phyloP scores from a whole-genome alignment of 2,797 vertebrate genomes.

The Sebastiscus tertius region DNA sequence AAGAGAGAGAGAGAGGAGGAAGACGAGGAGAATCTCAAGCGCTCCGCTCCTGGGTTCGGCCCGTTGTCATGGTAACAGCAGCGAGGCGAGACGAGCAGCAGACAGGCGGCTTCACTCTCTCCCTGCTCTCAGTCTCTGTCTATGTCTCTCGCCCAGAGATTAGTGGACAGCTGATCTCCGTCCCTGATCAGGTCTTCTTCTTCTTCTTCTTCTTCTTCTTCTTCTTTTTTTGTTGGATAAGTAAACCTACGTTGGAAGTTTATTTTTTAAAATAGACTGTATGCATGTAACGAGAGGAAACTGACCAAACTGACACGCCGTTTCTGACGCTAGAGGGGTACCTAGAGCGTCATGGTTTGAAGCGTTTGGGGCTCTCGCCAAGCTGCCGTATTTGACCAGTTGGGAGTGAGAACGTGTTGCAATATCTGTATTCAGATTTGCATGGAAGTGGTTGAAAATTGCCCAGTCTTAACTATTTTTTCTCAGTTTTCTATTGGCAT shows the following conservation, averaged over 20 bases:
- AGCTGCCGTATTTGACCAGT: too few relatives aligned
- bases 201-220: background rate
- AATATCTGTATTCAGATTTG: background rate
- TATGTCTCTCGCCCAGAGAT: slow-evolving; percentile 44
- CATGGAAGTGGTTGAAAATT: background rate
- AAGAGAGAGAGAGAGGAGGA: slow-evolving; percentile 9
- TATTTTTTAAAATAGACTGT: too few relatives aligned
- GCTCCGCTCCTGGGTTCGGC: slow-evolving; percentile 45
- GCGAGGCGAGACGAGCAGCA: slow-evolving; percentile 63
- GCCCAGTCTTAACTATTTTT: too few relatives aligned
- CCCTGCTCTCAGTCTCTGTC: slow-evolving; percentile 22
- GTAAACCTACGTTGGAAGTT: too few relatives aligned
- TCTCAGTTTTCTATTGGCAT: too few relatives aligned
- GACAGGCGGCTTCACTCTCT: slow-evolving; percentile 47
- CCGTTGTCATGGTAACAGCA: slow-evolving; percentile 84
- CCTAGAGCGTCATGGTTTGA: too few relatives aligned
- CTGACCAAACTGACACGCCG: too few relatives aligned
- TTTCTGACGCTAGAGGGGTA: too few relatives aligned
- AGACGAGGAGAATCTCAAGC: slow-evolving; percentile 66
- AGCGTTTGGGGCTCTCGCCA: too few relatives aligned
- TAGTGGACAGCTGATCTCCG: slow-evolving; percentile 51
- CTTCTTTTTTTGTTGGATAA: background rate
- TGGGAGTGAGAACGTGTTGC: too few relatives aligned
- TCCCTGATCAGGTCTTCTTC: slow-evolving; percentile 9
- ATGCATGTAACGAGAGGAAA: too few relatives aligned